Conservation (phyloP, 2,888 invertebrate genomes). For the Hirudinaria manillensis region DNA sequence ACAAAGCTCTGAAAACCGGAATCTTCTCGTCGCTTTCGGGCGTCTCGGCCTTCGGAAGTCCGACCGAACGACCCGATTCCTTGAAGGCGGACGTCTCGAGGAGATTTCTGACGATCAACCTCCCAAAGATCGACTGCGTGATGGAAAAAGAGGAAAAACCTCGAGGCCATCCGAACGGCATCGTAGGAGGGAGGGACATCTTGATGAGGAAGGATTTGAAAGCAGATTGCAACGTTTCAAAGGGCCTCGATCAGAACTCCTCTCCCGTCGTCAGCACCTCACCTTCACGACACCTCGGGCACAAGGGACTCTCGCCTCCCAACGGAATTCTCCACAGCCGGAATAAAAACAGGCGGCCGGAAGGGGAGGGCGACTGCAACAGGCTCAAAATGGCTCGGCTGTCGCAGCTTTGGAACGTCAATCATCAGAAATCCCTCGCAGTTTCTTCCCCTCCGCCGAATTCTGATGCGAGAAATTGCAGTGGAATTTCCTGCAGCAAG, state of each 20-base stretch:
- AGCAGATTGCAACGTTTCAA: background rate
- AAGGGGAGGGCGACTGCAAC: background rate
- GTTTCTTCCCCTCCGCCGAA: background rate
- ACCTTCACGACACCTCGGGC: background rate
- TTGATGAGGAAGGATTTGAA: background rate
- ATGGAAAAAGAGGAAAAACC: constrained; percentile 1
- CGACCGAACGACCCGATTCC: background rate
- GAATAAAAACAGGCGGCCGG: background rate
- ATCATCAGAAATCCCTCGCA: constrained; percentile 2
- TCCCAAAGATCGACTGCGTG: background rate
- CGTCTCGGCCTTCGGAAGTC: no score
- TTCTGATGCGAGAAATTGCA: background rate
- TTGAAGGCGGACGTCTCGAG: background rate
- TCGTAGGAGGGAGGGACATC: background rate
- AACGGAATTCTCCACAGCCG: constrained; percentile 2
- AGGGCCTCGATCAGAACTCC: background rate
- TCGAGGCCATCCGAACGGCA: background rate
- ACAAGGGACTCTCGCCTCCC: background rate
- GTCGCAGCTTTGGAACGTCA: background rate
- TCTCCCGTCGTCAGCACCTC: background rate
- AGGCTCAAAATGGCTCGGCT: background rate
- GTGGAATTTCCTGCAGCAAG: background rate
- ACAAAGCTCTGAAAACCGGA: background rate
- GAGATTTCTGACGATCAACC: background rate
- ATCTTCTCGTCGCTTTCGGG: no score